These are phyloP conservation scores for Reinhardtius hippoglossoides DNA, from an alignment of 2,113 vertebrate species.

Conservation along the genomic window DNA sequence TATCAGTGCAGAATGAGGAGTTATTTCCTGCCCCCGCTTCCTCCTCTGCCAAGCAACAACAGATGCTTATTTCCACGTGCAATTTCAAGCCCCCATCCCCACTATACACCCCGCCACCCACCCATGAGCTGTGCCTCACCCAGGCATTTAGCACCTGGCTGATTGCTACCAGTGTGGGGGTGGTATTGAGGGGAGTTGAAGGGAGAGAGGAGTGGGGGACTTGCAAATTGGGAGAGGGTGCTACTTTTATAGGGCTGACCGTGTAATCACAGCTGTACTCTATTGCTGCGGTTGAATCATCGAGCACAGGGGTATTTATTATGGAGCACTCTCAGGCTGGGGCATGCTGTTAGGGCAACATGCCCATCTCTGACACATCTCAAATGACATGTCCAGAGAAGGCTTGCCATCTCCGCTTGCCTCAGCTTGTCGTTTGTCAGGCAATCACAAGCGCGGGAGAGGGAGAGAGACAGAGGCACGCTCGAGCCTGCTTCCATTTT, in stretches of 20 bases:
- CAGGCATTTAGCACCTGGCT: constrained; percentile 83
- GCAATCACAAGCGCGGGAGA: constrained; percentile 34
- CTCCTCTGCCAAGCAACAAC: constrained; percentile 71
- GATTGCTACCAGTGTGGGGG: constrained; percentile 76
- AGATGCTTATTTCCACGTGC: constrained; percentile 80
- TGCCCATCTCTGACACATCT: constrained; percentile 67
- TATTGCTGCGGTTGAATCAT: constrained; percentile 44
- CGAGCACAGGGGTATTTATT: constrained; percentile 29
- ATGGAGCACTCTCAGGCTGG: constrained; percentile 29
- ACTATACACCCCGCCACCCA: constrained; percentile 24
- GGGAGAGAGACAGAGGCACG: constrained; percentile 5
- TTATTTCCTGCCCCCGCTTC: constrained; percentile 79
- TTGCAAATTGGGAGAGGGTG: constrained; percentile 66
- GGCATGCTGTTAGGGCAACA: constrained; percentile 54
- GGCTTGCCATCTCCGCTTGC: constrained; percentile 50
- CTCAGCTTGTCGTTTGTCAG: constrained; percentile 60
- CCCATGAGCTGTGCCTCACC: constrained; percentile 70
- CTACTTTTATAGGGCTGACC: constrained; percentile 60
- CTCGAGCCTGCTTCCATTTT: constrained; percentile 51
- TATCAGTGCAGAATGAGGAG: constrained; percentile 71
- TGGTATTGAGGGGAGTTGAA: constrained; percentile 47
- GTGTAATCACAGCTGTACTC: constrained; percentile 62
- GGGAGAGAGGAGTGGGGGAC: constrained; percentile 30
- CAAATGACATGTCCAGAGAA: constrained; percentile 59
- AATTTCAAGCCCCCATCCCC: constrained; percentile 47